Base-by-base conservation (phyloP, 2,888 invertebrate species). In the Hypselothyrea guttata region DNA sequence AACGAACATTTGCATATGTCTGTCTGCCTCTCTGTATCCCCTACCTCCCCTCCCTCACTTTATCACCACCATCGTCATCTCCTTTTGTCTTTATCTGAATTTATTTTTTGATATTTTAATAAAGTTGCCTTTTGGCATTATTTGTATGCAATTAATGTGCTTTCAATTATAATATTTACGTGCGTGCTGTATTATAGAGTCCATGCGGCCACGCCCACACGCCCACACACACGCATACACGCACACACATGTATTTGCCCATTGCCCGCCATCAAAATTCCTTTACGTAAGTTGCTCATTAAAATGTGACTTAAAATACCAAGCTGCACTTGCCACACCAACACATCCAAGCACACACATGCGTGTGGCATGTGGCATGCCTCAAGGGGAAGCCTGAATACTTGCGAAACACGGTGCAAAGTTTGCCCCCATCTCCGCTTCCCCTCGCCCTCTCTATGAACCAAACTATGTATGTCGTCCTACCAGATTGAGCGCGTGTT, bases 111-210 rank as follows among this genome's bases (percentile, higher is more conserved):
- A 13, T 16, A 45, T 63, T 69, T 79, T 76, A 71, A 76, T 78
- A 71, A 63, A 71, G 71, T 74, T 52, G 46, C 59, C 59, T 47
- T 15, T 53, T 38, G 58, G 48, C 42, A 30, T 12, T 52, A 47
- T 77, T 60, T 62, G 71, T 46, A 46, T 70, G 73, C 63, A 60
- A 75, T 77, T 77, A 72, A 76, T 77, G 76, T 57, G 44, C 46
- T 11, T 16, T n/a, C 48, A 34, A 40, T 35, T 69, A 64, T 60
- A 70, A 73, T 60, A 67, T 67, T 58, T 42, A 46, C 42, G 49
- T 44, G 61, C 45, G 40, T 45, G 45, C 12, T 51, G 49, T 47
- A 42, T 60, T 71, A 60, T 71, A 56, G 57, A 61, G 75, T 71
- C 55, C 55, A 55, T 44, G 27, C 41, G 49, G 49, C 68, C 67